Percentiles rank a stretch among this genome's conserved stretches.
Conservation (phyloP, 92 coral and sea anemone genomes). For the Hydrozoanthus gracilis region DNA sequence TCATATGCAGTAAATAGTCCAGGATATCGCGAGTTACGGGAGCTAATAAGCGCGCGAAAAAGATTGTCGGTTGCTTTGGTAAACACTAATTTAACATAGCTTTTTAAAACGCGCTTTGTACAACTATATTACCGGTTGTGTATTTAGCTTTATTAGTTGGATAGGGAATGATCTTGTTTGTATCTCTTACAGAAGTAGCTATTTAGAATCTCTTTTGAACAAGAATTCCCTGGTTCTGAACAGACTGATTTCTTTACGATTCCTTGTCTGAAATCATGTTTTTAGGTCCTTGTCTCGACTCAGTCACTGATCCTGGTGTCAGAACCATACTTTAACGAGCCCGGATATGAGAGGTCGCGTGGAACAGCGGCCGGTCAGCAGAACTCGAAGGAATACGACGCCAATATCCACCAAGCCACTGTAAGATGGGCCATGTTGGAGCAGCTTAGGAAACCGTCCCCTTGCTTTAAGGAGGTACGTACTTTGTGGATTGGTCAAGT, state of each 20-base stretch:
- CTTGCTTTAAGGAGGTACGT: constrained; percentile 93
- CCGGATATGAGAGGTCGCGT: constrained; percentile 98
- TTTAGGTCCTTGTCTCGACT: constrained; percentile 92
- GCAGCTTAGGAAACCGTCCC: constrained; percentile 88
- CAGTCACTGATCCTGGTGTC: constrained; percentile 97
- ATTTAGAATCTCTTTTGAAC: too few relatives aligned
- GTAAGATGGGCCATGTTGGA: constrained; percentile 99
- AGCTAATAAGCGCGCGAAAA: too few relatives aligned
- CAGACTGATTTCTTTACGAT: neutral
- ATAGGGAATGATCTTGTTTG: too few relatives aligned
- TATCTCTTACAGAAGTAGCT: too few relatives aligned
- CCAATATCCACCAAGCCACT: constrained; percentile 97
- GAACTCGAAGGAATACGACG: constrained; percentile 99
- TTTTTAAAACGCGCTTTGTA: too few relatives aligned
- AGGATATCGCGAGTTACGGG: too few relatives aligned
- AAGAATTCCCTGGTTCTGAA: neutral
- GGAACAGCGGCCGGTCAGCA: constrained; percentile 98
- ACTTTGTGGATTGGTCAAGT: too few relatives aligned
- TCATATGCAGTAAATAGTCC: too few relatives aligned
- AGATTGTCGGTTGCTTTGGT: too few relatives aligned
- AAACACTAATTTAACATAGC: too few relatives aligned
- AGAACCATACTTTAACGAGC: constrained; percentile 99
- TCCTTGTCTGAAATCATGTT: neutral
- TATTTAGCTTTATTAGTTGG: too few relatives aligned
- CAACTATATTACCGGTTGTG: too few relatives aligned